Evolutionary conservation across 2,797 vertebrate genomes (phyloP).

Genomic region (Holocentrus rufus): DNA sequence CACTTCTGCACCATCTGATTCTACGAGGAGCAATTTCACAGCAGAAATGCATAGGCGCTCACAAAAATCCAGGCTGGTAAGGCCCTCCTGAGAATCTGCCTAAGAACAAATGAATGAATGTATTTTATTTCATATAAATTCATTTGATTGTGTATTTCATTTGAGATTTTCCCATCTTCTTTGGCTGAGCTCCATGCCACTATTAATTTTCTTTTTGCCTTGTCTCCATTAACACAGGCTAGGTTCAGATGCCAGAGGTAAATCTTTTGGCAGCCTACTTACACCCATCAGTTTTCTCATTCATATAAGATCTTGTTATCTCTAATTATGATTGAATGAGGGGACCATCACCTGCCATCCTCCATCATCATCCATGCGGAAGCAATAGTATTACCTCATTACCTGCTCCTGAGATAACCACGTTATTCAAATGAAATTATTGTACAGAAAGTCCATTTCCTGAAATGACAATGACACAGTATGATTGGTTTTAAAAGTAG

Average conservation of each 20-base stretch:
- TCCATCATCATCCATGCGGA: slow-evolving; percentile 44
- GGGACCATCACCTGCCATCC: slow-evolving; percentile 9
- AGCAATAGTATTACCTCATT: slow-evolving; percentile 35
- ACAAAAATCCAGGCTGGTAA: slow-evolving; percentile 36
- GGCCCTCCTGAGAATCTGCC: not conserved
- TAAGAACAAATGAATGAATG: not conserved
- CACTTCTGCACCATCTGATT: not conserved
- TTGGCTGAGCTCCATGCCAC: slow-evolving; percentile 13
- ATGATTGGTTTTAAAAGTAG: slow-evolving; percentile 40
- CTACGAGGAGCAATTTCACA: slow-evolving; percentile 11
- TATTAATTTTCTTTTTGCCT: slow-evolving; percentile 12
- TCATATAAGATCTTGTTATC: slow-evolving; percentile 52
- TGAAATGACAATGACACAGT: slow-evolving; percentile 26
- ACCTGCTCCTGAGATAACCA: slow-evolving; percentile 48
- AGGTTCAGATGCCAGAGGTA: not conserved
- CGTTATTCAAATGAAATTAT: slow-evolving; percentile 64
- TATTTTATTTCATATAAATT: not conserved
- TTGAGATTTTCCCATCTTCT: not conserved
- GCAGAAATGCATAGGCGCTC: slow-evolving; percentile 1
- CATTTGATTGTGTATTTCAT: not conserved
- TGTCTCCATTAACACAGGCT: not conserved
- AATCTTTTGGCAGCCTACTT: not conserved
- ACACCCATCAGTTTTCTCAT: slow-evolving; percentile 6
- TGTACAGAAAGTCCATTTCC: slow-evolving; percentile 43
- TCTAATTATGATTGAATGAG: slow-evolving; percentile 57